phyloP scores from a whole-genome alignment of 2,113 vertebrate genomes.

The Pelusios castaneus region DNA sequence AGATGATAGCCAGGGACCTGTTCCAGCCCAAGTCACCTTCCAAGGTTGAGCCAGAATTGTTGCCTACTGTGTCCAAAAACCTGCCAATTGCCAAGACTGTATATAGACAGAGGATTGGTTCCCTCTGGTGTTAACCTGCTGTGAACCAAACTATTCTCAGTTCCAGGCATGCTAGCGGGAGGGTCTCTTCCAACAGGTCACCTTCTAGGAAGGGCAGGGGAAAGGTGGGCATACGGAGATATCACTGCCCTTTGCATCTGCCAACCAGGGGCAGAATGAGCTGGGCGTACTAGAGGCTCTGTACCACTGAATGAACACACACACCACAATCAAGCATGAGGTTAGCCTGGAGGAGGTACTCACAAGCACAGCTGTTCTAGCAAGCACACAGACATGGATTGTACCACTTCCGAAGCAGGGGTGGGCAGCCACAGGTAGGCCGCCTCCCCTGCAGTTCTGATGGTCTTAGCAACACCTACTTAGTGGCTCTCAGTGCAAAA shows the following conservation, averaged over 20 bases:
- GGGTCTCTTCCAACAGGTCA: neutral
- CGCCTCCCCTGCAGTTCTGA: neutral
- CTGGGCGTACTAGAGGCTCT: neutral
- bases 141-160: neutral
- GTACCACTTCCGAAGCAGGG: conserved; percentile 7
- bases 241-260: neutral
- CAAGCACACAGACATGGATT: neutral
- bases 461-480: neutral
- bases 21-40: neutral
- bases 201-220: neutral
- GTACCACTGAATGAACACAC: neutral
- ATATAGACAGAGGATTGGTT: neutral
- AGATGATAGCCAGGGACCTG: neutral
- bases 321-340: neutral
- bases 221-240: neutral
- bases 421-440: conserved; percentile 27
- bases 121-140: neutral
- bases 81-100: neutral
- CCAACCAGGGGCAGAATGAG: neutral
- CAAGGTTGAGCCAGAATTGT: neutral
- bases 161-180: neutral
- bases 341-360: neutral
- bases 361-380: neutral
- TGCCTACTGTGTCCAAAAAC: neutral
- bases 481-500: neutral